A percentile compares a stretch with the other conserved stretches of the same genome.
Conservation (phyloP, 2,888 invertebrate species). For the Himalopsyche anomala region DNA sequence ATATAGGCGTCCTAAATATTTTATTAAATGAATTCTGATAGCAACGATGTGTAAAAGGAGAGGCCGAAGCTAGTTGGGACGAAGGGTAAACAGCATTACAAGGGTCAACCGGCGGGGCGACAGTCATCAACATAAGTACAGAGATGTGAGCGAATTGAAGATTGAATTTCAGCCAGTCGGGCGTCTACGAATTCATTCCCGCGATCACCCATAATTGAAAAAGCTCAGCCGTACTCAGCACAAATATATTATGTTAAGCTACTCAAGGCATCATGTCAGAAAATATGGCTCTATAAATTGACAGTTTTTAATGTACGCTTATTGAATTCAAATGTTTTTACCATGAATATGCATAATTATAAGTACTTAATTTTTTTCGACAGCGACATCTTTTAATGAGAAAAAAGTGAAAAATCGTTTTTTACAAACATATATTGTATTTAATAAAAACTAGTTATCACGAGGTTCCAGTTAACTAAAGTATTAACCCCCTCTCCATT, state of each 20-base stretch:
- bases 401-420: too few relatives aligned
- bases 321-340: not conserved
- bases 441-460: too few relatives aligned
- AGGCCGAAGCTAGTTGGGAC: constrained; percentile 46
- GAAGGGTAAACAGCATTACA: constrained; percentile 61
- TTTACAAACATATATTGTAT: too few relatives aligned
- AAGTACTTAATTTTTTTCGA: too few relatives aligned
- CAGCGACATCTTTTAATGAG: too few relatives aligned
- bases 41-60: constrained; percentile 60
- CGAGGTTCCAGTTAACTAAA: too few relatives aligned
- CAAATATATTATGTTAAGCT: not conserved
- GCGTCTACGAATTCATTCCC: not conserved
- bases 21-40: constrained; percentile 63
- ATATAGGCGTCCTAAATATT: constrained; percentile 57
- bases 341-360: too few relatives aligned
- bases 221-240: not conserved
- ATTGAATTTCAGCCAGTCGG: constrained; percentile 53
- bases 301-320: not conserved
- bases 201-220: constrained; percentile 46
- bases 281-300: not conserved
- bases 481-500: too few relatives aligned
- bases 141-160: constrained; percentile 50
- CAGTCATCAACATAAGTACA: constrained; percentile 59
- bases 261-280: not conserved
- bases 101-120: constrained; percentile 58